Base-by-base conservation (phyloP, 2,888 invertebrate species). In the Clusia tigrina region DNA sequence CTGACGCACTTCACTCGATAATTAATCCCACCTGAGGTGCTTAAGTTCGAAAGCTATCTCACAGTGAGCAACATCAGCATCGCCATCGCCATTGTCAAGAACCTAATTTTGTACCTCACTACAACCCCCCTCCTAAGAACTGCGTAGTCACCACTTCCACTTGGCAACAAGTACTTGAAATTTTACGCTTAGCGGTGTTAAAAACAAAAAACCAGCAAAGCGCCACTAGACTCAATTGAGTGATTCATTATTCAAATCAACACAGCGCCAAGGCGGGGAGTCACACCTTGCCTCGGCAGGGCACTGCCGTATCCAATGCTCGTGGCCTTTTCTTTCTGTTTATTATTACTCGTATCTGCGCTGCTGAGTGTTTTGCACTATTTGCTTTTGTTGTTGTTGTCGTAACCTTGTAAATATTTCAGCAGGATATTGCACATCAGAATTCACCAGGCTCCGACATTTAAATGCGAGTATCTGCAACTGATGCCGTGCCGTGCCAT, bases 181-280 rank as follows among this genome's bases (percentile, higher is more conserved):
- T n/a, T n/a, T n/a, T n/a, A n/a, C n/a, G n/a, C n/a, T n/a, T n/a
- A n/a, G 68, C 67, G 66, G 69, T 62, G 67, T 70, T 68, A 68
- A 68, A 68, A 68, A 67, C 66, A n/a, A n/a, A n/a, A n/a, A n/a
- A n/a, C n/a, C n/a, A n/a, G n/a, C n/a, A n/a, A n/a, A n/a, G n/a
- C n/a, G n/a, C n/a, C n/a, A n/a, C n/a, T n/a, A n/a, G n/a, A n/a
- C n/a, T n/a, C 68, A 70, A 70, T 68, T 68, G 67, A 68, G 67
- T 67, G 70, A 66, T 68, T 67, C 65, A 70, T 68, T 70, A 68
- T 68, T 68, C 63, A 70, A 42, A 23, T 24, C 18, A 24, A 38
- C 23, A 38, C 9, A n/a, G 10, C n/a, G 42, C 42, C 42, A 42
- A 42, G 42, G 6, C 42, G n/a, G n/a, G n/a, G 42, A 6, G 42